Percentiles rank a stretch among this genome's conserved stretches.
These are phyloP conservation scores for Lingula anatina DNA, from an alignment of 2,888 invertebrate genomes.

Conservation along the genomic window DNA sequence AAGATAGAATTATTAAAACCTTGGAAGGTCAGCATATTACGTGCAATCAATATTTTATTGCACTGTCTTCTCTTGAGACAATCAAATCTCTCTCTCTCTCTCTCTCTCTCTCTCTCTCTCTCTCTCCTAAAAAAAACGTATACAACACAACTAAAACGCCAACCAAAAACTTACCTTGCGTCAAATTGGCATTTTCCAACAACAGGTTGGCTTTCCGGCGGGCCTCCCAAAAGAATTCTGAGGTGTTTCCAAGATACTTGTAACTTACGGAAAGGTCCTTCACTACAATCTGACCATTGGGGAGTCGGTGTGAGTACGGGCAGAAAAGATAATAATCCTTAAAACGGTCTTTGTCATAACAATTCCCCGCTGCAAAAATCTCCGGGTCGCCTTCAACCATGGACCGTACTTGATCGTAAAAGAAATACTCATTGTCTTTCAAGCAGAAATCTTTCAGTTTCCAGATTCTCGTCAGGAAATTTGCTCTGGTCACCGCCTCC, in stretches of 20 bases:
- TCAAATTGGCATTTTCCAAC: constrained; percentile 61
- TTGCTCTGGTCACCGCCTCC: constrained; percentile 88
- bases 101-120: constrained; percentile 7
- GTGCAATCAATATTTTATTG: no score
- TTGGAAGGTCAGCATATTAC: no score
- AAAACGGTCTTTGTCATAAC: constrained; percentile 85
- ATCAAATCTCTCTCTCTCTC: constrained; percentile 4
- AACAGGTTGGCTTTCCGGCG: constrained; percentile 85
- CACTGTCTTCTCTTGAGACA: no score
- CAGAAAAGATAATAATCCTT: constrained; percentile 80
- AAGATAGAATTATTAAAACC: no score
- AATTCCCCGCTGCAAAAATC: constrained; percentile 92
- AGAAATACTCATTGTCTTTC: constrained; percentile 77
- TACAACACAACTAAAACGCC: not conserved
- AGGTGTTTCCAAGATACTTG: constrained; percentile 84
- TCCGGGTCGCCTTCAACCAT: constrained; percentile 94
- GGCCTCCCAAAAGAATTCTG: constrained; percentile 92
- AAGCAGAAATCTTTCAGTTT: constrained; percentile 66
- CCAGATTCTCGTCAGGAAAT: constrained; percentile 91
- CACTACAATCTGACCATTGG: constrained; percentile 74
- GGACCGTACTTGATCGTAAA: constrained; percentile 83
- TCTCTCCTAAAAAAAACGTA: constrained; percentile 1
- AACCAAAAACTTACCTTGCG: constrained; percentile 46
- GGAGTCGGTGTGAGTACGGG: constrained; percentile 85
- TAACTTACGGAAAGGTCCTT: constrained; percentile 92